Evolutionary conservation across 2,888 invertebrate genomes (phyloP).

Genomic region (Autographa gamma): DNA sequence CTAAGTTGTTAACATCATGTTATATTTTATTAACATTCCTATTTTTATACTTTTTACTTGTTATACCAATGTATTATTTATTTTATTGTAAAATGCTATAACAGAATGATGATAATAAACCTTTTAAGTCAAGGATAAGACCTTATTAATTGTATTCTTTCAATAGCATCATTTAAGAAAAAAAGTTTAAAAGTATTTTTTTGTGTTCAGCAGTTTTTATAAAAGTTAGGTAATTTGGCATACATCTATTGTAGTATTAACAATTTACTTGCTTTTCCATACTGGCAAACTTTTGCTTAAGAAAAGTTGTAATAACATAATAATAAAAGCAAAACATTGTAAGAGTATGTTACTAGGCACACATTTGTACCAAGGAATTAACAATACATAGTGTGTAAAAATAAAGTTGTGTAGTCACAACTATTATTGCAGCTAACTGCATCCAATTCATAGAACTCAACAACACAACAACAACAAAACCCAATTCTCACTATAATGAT

Average conservation of each 20-base stretch:
- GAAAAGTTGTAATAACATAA: background rate
- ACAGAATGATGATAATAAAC: too few species aligned
- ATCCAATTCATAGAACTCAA: slow-evolving; percentile 16
- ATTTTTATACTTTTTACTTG: too few species aligned
- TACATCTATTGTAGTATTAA: background rate
- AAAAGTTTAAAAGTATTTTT: too few species aligned
- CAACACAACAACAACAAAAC: slow-evolving; percentile 16
- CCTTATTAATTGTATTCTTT: too few species aligned
- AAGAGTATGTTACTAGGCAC: background rate
- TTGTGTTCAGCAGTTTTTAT: too few species aligned
- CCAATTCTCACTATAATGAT: slow-evolving; percentile 26
- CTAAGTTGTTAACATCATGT: too few species aligned
- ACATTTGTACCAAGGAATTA: background rate
- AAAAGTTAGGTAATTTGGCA: background rate
- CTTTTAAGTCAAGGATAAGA: too few species aligned
- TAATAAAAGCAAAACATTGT: background rate
- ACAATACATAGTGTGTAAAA: background rate
- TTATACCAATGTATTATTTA: too few species aligned
- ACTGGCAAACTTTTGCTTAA: background rate
- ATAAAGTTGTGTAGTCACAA: background rate
- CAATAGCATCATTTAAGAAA: too few species aligned
- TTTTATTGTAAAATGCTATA: too few species aligned
- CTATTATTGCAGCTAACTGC: slow-evolving; percentile 12
- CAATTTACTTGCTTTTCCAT: background rate
- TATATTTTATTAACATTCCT: too few species aligned